Conservation (phyloP, 2,113 vertebrate species). For the Lanius collurio region DNA sequence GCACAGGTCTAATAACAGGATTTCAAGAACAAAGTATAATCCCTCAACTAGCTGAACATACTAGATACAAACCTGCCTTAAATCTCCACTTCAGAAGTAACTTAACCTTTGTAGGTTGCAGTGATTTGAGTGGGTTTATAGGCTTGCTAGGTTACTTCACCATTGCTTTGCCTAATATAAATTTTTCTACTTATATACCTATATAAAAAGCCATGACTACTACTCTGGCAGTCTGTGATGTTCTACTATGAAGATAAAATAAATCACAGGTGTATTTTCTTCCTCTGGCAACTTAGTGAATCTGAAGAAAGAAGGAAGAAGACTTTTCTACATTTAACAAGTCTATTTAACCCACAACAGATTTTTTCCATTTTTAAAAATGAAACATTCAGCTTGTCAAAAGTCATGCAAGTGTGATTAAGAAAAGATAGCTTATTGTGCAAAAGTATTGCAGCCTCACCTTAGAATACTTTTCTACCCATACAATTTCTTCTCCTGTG, state of each 20-base stretch:
- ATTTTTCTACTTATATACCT: not conserved
- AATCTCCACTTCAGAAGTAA: slow-evolving; percentile 48
- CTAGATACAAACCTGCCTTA: not conserved
- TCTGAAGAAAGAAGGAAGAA: slow-evolving; percentile 5
- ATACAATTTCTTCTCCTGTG: not conserved
- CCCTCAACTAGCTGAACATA: not conserved
- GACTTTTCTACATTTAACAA: not conserved
- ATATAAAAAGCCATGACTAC: not conserved
- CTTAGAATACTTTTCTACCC: not conserved
- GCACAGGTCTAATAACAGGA: not conserved
- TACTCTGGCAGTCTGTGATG: not conserved
- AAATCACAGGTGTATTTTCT: not conserved
- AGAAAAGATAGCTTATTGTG: not conserved
- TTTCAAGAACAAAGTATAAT: not conserved
- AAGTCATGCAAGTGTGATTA: not conserved
- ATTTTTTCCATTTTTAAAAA: not conserved
- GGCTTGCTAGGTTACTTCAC: not conserved
- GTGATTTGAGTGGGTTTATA: not conserved
- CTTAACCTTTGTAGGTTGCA: slow-evolving; percentile 1
- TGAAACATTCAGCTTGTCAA: not conserved
- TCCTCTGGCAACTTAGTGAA: not conserved
- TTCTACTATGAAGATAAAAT: slow-evolving; percentile 19
- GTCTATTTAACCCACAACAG: not conserved
- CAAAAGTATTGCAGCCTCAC: not conserved
- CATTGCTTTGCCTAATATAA: not conserved